phyloP scores from a whole-genome alignment of 2,113 vertebrate genomes.

The Gymnarchus niloticus region DNA sequence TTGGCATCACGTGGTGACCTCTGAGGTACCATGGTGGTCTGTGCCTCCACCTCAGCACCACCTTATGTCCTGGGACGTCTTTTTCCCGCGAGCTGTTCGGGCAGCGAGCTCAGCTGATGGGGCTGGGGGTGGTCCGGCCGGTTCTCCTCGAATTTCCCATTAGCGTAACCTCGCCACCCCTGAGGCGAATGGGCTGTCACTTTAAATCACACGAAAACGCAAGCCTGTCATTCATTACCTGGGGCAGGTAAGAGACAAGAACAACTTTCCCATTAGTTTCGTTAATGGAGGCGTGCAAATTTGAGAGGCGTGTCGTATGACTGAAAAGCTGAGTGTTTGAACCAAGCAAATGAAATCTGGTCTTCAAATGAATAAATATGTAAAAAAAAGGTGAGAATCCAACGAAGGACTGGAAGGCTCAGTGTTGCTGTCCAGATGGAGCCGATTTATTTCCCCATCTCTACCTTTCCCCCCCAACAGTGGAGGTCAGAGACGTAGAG shows the following conservation, averaged over 20 bases:
- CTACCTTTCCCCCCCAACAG: conserved; percentile 32
- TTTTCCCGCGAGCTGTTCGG: too few species aligned
- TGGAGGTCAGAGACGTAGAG: conserved; percentile 62
- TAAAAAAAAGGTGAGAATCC: not conserved
- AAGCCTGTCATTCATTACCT: not conserved
- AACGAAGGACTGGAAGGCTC: not conserved
- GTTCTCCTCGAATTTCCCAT: not conserved
- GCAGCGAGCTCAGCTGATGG: not conserved
- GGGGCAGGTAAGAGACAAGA: not conserved
- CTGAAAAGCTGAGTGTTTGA: too few species aligned
- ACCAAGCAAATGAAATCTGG: too few species aligned
- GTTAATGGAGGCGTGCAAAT: not conserved
- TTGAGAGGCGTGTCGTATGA: not conserved
- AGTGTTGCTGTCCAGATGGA: too few species aligned
- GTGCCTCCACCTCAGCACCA: too few species aligned
- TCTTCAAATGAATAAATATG: not conserved
- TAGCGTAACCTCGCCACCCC: not conserved
- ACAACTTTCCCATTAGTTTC: not conserved
- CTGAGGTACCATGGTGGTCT: too few species aligned
- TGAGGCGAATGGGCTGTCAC: not conserved
- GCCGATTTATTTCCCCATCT: not conserved
- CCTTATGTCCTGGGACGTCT: too few species aligned
- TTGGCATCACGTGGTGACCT: too few species aligned
- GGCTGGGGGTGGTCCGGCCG: not conserved
- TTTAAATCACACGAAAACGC: not conserved